Evolutionary conservation across 2,113 vertebrate species (phyloP), one percentile per base, ranked within the genome.

Genomic region (Oriolus oriolus): DNA sequence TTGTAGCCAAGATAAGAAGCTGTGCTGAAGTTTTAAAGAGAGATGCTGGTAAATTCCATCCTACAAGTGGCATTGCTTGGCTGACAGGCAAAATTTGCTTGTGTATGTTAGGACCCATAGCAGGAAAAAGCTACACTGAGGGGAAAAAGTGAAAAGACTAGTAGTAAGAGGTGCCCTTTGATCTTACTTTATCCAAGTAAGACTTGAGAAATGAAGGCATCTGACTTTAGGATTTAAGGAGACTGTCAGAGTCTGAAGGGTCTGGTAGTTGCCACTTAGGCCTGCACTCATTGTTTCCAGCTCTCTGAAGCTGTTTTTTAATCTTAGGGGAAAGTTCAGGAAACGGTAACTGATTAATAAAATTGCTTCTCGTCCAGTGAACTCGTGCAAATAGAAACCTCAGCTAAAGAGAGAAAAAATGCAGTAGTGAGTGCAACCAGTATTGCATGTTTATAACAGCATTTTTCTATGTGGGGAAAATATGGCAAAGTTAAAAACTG

Each of bases 291-390:
- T 76, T 49, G n/a, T 79, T 95, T 79, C 64, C 11, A 7, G 65
- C 70, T 78, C 47, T 76, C 60, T 70, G 56, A 77, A 87, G 60
- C 35, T 81, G 83, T 1, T 89, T 92, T 95, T 89, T 57, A 91
- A 68, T 96, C 84, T 89, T 91, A 19, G 93, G 87, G 71, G 90
- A 95, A 96, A 95, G 87, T 94, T 96, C 94, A 91, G 78, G 75
- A 83, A 85, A 70, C 5, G 0, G 94, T 96, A 94, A 94, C 87
- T 91, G 91, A 96, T 94, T 80, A 93, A 96, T 95, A 93, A 95
- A 90, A 54, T 83, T 63, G 28, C 70, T 87, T 93, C 73, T 91
- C 0, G 0, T 94, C 45, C 76, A 28, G 28, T 90, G 91, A 90
- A 86, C 91, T 89, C 2, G 0, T 65, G 77, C 87, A 96, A 90